Evolutionary conservation across 2,797 vertebrate genomes (phyloP).

Genomic region (Danio aesculapii): DNA sequence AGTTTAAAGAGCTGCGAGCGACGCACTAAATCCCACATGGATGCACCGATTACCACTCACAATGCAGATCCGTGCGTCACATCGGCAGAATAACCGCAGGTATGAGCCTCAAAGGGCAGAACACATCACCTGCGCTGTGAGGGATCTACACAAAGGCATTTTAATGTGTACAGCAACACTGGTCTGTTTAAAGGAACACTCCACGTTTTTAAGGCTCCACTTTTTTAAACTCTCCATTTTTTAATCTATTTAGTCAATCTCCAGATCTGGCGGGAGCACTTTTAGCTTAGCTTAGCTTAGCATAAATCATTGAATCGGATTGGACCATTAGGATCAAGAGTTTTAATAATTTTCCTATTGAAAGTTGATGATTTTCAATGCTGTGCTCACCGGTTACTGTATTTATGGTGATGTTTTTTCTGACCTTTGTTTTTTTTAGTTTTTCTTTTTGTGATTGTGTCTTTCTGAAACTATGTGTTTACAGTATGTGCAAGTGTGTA

Average conservation of each 20-base stretch:
- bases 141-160: constrained; percentile 19
- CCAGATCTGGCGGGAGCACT: too few species aligned
- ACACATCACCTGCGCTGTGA: constrained; percentile 11
- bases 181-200: not conserved
- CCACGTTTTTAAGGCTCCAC: too few species aligned
- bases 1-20: not conserved
- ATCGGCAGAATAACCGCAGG: not conserved
- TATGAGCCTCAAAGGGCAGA: constrained; percentile 18
- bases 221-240: too few species aligned
- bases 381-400: not conserved
- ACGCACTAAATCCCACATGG: constrained; percentile 36
- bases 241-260: too few species aligned
- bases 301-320: too few species aligned
- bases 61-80: constrained; percentile 5
- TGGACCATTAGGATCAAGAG: too few species aligned
- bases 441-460: constrained; percentile 3
- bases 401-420: not conserved
- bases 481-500: not conserved
- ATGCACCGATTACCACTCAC: constrained; percentile 28
- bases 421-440: not conserved
- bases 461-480: not conserved
- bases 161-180: constrained; percentile 1
- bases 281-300: too few species aligned
- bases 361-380: constrained; percentile 1
- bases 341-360: too few species aligned